Evolutionary conservation across 2,888 invertebrate species (phyloP).

Genomic region (Embidobia sp.): DNA sequence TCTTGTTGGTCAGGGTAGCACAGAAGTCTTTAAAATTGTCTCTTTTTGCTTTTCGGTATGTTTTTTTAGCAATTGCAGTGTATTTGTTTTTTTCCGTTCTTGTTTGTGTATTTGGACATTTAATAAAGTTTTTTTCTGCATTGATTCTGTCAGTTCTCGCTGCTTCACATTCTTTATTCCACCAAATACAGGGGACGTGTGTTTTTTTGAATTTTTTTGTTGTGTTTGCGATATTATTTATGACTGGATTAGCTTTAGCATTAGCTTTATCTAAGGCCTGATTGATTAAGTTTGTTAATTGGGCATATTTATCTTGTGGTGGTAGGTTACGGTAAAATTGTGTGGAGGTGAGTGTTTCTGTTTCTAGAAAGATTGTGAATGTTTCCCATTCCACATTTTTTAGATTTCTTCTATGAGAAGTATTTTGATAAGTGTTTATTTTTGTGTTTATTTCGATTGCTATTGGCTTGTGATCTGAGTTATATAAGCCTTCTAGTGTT

Average conservation of each 20-base stretch:
- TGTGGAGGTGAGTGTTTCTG: not conserved
- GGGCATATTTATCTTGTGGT: not conserved
- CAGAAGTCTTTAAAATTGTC: not conserved
- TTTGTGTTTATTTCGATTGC: not conserved
- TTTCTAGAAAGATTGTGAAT: not conserved
- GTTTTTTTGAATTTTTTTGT: not conserved
- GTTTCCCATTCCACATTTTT: not conserved
- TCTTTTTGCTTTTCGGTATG: slow-evolving; percentile 3
- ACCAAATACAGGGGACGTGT: not conserved
- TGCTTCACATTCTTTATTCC: slow-evolving; percentile 9
- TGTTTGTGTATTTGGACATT: not conserved
- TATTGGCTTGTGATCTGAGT: slow-evolving; percentile 1
- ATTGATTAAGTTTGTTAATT: not conserved
- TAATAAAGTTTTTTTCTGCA: slow-evolving; percentile 14
- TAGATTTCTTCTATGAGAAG: not conserved
- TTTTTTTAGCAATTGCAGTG: slow-evolving; percentile 1
- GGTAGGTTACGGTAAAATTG: not conserved
- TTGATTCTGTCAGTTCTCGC: not conserved
- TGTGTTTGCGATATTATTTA: not conserved
- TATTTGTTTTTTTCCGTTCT: slow-evolving; percentile 1
- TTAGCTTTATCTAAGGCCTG: not conserved
- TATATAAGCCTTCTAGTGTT: not conserved
- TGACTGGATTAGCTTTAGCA: not conserved
- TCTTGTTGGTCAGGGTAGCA: not conserved
- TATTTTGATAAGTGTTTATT: not conserved